Conservation (phyloP, 2,113 vertebrate genomes). For the Dermatemys mawii region DNA sequence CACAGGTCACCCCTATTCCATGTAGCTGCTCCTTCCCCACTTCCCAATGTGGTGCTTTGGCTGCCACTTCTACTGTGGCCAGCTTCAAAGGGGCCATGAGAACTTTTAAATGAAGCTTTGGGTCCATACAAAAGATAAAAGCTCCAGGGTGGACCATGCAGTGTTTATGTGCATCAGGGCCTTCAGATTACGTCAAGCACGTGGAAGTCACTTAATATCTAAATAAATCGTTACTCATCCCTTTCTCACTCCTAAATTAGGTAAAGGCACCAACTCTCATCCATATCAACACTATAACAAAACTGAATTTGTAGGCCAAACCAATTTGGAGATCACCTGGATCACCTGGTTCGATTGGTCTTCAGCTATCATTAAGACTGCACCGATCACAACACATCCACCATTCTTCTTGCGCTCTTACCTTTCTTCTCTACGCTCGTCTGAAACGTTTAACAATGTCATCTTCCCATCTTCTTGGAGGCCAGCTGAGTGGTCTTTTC, state of each 20-base stretch:
- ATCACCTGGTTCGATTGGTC: no score
- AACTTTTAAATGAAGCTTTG: constrained; percentile 32
- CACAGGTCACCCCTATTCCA: background rate
- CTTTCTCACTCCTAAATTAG: background rate
- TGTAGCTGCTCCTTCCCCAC: background rate
- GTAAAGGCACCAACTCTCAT: background rate
- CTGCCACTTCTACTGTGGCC: background rate
- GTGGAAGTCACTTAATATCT: background rate
- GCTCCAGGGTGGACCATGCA: background rate
- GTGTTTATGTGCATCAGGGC: background rate
- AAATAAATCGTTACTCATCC: background rate
- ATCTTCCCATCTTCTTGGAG: no score
- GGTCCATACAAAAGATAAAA: background rate
- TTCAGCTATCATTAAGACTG: no score
- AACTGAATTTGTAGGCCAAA: background rate
- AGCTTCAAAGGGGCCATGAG: background rate
- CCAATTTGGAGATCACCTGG: background rate
- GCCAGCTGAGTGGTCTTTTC: no score
- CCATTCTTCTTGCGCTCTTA: no score
- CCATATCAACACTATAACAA: background rate
- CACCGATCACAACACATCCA: no score
- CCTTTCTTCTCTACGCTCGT: no score
- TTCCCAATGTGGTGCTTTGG: constrained; percentile 20
- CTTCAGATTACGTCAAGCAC: background rate
- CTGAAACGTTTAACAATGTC: no score